A percentile compares a stretch with the other conserved stretches of the same genome.
phyloP scores from a whole-genome alignment of 2,888 invertebrate genomes.

The Glaucopsyche alexis region DNA sequence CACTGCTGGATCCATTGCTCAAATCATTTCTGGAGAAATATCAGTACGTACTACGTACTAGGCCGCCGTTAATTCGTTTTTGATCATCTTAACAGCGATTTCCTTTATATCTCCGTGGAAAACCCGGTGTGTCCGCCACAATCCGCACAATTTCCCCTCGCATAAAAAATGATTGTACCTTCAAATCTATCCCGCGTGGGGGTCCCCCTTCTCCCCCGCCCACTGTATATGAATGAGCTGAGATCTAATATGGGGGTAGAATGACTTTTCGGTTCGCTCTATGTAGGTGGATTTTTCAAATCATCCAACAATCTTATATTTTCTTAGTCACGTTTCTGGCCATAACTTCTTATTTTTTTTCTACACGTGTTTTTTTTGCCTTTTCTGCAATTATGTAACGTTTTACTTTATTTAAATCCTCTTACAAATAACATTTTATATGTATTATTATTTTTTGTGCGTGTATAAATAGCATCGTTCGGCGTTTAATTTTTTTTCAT shows the following conservation, averaged over 20 bases:
- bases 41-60: too few species aligned
- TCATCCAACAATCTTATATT: slow-evolving; percentile 2
- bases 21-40: too few species aligned
- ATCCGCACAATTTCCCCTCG: slow-evolving; percentile 67
- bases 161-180: slow-evolving; percentile 80
- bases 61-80: too few species aligned
- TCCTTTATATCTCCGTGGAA: not conserved
- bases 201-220: slow-evolving; percentile 57
- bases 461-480: not conserved
- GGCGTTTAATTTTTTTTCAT: not conserved
- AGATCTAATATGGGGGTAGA: slow-evolving; percentile 43
- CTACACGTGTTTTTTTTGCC: not conserved
- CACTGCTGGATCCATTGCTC: too few species aligned
- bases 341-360: too few species aligned
- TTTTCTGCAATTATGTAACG: not conserved
- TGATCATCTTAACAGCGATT: too few species aligned
- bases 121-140: slow-evolving; percentile 46
- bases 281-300: slow-evolving; percentile 31
- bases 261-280: slow-evolving; percentile 37
- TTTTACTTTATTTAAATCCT: not conserved
- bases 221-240: slow-evolving; percentile 62
- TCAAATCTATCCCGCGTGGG: slow-evolving; percentile 76
- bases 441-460: not conserved
- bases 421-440: not conserved
- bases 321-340: not conserved